Evolutionary conservation across 1,140 invertebrate genomes (phyloP).

Genomic region (Drosophila ironensis): DNA sequence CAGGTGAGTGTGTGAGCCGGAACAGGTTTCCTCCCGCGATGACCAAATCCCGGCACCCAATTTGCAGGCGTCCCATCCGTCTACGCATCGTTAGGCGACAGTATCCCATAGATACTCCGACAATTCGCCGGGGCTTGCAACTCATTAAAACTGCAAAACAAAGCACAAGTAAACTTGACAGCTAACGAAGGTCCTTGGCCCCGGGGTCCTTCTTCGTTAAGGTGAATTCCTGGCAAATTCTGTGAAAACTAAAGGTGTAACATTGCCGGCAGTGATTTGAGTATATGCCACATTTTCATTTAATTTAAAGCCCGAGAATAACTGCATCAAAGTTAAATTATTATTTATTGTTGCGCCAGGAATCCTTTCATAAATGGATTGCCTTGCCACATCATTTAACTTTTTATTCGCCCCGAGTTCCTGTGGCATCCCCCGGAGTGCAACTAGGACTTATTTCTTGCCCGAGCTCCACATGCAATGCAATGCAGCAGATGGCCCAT

Average conservation of each 20-base stretch:
- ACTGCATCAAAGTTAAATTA: too few relatives aligned
- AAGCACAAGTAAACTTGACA: conserved; percentile 52
- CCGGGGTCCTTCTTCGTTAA: conserved; percentile 8
- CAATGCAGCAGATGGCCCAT: conserved; percentile 49
- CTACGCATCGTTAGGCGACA: conserved; percentile 38
- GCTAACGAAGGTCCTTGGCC: conserved; percentile 34
- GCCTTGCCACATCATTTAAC: background rate
- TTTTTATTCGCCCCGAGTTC: background rate
- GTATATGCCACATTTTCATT: too few relatives aligned
- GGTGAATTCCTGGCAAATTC: background rate
- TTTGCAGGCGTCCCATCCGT: background rate
- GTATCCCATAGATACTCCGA: background rate
- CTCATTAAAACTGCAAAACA: conserved; percentile 56
- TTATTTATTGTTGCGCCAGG: too few relatives aligned
- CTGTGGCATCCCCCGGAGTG: conserved; percentile 18
- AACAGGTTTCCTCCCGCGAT: conserved; percentile 46
- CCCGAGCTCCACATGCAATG: conserved; percentile 3
- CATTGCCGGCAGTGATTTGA: too few relatives aligned
- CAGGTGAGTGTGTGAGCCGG: conserved; percentile 51
- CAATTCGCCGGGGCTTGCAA: conserved; percentile 47
- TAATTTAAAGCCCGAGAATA: too few relatives aligned
- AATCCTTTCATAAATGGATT: background rate
- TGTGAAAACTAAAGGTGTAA: background rate
- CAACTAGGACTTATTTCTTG: conserved; percentile 11
- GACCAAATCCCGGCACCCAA: background rate